Evolutionary conservation across 23 tunicate species (phyloP).

Genomic region (Ascidia mentula): DNA sequence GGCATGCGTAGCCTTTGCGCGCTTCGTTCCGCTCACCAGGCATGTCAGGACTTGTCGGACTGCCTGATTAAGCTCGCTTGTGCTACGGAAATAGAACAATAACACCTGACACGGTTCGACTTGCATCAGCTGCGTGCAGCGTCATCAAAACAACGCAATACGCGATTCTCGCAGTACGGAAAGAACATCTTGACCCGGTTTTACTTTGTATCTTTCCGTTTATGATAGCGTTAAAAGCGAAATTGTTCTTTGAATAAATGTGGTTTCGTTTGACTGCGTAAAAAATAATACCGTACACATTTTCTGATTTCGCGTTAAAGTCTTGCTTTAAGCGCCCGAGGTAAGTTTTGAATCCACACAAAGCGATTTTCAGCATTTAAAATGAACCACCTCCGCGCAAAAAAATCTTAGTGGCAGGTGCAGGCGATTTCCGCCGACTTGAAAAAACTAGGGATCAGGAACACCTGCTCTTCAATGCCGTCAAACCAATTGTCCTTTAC

Average conservation of each 20-base stretch:
- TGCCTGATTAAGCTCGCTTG: conserved; percentile 11
- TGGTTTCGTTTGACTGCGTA: no score
- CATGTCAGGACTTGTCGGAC: background rate
- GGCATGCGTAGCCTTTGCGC: background rate
- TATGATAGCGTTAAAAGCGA: no score
- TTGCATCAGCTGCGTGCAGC: background rate
- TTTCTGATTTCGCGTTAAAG: no score
- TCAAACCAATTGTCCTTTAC: background rate
- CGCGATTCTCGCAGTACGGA: no score
- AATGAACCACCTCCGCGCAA: no score
- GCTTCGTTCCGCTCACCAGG: background rate
- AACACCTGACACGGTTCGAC: background rate
- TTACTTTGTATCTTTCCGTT: no score
- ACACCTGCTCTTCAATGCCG: background rate
- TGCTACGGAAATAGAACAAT: background rate
- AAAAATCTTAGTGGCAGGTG: background rate
- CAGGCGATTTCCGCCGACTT: background rate
- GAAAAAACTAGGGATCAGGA: background rate
- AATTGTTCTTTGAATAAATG: no score
- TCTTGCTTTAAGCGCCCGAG: no score
- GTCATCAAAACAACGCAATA: background rate
- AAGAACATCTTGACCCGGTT: no score
- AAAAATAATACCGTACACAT: no score
- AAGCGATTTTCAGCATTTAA: no score
- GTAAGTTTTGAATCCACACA: no score